These are phyloP conservation scores for Spodoptera littoralis DNA, from an alignment of 2,888 invertebrate species.

Conservation along the genomic window DNA sequence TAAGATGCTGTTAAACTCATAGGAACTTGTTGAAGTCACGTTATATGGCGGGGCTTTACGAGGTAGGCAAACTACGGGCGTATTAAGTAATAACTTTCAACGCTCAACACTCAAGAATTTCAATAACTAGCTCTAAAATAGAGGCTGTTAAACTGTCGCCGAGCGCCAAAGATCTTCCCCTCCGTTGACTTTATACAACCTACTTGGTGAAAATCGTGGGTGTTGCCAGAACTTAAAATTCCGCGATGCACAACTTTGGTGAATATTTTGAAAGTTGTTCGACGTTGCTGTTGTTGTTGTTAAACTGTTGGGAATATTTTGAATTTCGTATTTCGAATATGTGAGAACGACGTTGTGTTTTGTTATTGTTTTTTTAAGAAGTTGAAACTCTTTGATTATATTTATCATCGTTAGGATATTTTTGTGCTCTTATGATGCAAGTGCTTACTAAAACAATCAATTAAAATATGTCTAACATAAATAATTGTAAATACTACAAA, in stretches of 20 bases:
- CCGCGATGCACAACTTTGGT: constrained; percentile 32
- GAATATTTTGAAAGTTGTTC: constrained; percentile 37
- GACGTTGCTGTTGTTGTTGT: constrained; percentile 7
- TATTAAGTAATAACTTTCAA: constrained; percentile 52
- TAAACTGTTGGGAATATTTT: constrained; percentile 9
- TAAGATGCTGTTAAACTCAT: constrained; percentile 20
- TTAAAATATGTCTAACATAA: no score
- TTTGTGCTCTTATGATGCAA: no score
- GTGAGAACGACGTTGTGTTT: constrained; percentile 21
- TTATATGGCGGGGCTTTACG: constrained; percentile 40
- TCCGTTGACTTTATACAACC: constrained; percentile 27
- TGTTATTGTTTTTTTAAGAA: neutral
- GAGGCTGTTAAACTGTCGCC: constrained; percentile 36
- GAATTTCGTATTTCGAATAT: constrained; percentile 5
- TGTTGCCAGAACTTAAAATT: constrained; percentile 21
- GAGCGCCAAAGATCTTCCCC: constrained; percentile 19
- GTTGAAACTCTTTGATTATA: neutral
- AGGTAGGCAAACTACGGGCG: constrained; percentile 35
- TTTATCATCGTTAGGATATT: no score
- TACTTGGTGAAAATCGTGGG: constrained; percentile 23
- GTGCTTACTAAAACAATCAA: no score
- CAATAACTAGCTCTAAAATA: constrained; percentile 48
- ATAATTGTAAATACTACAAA: no score
- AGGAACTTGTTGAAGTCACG: constrained; percentile 29
- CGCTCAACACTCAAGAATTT: constrained; percentile 46